Evolutionary conservation across 2,113 vertebrate species (phyloP), one percentile per base, ranked within the genome.

Genomic region (Salvelinus sp.): DNA sequence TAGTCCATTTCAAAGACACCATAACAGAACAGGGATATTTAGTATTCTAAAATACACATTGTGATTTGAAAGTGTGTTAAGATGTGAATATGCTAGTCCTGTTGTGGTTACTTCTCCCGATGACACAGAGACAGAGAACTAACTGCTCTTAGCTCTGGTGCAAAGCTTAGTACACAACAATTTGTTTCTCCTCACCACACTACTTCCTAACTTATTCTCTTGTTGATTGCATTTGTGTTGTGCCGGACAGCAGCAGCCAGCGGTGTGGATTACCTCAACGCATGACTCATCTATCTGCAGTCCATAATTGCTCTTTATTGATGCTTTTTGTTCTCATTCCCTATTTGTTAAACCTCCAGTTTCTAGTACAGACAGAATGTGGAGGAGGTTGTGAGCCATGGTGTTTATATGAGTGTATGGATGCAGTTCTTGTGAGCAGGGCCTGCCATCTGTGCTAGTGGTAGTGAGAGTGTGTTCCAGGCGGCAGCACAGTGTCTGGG

Each of bases 251-350:
- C 38, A 38, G 38, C 38, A 38, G 38, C 38, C 38, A 0, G 7
- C 7, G 7, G 38, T 9, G 33, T 91, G 83, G 91, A 92, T 91
- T 85, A 85, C 74, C 77, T 83, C 58, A 79, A 84, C 89, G 85
- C 88, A 86, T 85, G 82, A 89, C 83, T 87, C 88, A 87, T 89
- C 86, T 89, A 82, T 87, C 85, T 80, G 79, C 81, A 79, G 81
- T 76, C 86, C 44, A 65, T 90, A 92, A 92, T 91, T 91, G 88
- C 86, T 80, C 76, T 83, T 88, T 91, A 92, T 91, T 85, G 91
- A 93, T 82, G 89, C 7, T 38, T 38, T 38, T 38, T 38, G 9
- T 6, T 38, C 38, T 38, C 38, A 38, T 38, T 38, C 38, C 38
- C 38, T 38, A 38, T 38, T 38, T 38, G 38, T 38, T 38, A 38